These are phyloP conservation scores for Zoroaster sp. DNA, from an alignment of 53 echinoderm and acorn worm genomes.

Conservation along the genomic window DNA sequence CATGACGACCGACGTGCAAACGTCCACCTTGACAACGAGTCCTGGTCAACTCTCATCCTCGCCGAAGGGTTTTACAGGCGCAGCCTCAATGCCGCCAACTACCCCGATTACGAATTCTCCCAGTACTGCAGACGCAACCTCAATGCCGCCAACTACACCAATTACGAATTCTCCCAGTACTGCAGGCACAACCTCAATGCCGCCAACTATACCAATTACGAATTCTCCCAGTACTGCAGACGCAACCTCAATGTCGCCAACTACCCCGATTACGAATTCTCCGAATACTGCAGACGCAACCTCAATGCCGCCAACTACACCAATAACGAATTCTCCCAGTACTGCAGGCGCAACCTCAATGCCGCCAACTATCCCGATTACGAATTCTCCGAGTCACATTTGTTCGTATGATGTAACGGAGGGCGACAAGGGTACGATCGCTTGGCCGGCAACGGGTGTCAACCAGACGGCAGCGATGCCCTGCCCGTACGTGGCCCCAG, in stretches of 20 bases:
- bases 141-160: no score
- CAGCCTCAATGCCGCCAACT: background rate
- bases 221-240: no score
- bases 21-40: background rate
- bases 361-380: background rate
- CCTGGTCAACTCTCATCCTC: background rate
- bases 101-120: background rate
- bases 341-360: background rate
- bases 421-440: slow-evolving; percentile 46
- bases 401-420: slow-evolving; percentile 42
- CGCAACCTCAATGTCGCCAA: no score
- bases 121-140: no score
- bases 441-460: slow-evolving; percentile 44
- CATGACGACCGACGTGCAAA: background rate
- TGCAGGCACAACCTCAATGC: no score
- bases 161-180: no score
- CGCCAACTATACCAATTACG: no score
- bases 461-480: slow-evolving; percentile 7
- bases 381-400: background rate
- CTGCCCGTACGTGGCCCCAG: slow-evolving; percentile 52
- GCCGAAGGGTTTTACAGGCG: no score
- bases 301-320: background rate
- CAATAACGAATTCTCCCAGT: background rate
- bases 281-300: no score
- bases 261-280: no score